phyloP scores from a whole-genome alignment of 2,113 vertebrate genomes.

The Chrysemys picta region DNA sequence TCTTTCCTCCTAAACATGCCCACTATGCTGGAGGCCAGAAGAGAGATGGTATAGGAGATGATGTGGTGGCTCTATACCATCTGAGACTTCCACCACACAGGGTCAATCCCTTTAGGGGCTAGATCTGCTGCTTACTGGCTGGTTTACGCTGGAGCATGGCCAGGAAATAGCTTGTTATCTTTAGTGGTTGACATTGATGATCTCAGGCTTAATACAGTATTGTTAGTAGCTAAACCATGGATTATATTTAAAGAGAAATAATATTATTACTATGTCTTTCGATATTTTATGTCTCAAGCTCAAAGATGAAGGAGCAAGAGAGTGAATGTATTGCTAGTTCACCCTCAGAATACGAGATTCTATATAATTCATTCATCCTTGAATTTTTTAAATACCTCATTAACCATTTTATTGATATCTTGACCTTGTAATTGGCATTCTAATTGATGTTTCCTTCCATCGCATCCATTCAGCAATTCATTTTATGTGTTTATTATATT shows the following conservation, averaged over 20 bases:
- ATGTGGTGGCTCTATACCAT: neutral
- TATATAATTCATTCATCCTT: conserved; percentile 32
- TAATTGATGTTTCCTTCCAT: conserved; percentile 39
- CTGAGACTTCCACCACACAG: neutral
- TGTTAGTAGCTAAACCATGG: neutral
- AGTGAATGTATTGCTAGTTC: neutral
- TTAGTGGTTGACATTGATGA: neutral
- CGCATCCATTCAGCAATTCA: conserved; percentile 35
- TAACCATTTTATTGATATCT: conserved; percentile 58
- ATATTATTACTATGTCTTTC: neutral
- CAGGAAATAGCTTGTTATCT: neutral
- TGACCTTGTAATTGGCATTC: conserved; percentile 51
- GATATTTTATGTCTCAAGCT: neutral
- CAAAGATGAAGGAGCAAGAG: too few species aligned
- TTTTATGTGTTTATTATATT: conserved; percentile 34
- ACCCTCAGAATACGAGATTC: neutral
- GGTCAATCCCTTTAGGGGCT: neutral
- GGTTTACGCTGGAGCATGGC: neutral
- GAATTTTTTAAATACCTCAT: conserved; percentile 53
- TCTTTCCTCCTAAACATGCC: neutral
- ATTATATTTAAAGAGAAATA: neutral
- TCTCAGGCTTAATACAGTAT: neutral
- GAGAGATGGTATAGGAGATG: neutral
- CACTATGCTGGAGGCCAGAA: neutral
- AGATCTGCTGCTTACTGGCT: neutral